Evolutionary conservation across 1,140 invertebrate genomes (phyloP).

Genomic region (Drosophila sulfurigaster): DNA sequence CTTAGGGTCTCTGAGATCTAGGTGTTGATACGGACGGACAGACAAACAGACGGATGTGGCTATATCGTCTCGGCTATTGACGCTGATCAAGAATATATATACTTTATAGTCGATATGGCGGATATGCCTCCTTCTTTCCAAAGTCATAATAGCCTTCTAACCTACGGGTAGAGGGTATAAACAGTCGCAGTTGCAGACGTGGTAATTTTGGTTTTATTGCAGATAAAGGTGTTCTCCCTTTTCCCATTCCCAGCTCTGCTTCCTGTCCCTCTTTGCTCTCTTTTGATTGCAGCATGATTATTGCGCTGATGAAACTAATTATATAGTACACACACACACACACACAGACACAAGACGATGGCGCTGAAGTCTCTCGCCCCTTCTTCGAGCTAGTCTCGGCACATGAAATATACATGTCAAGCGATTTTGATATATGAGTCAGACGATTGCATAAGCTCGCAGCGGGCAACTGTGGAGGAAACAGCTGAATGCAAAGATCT

Average conservation of each 20-base stretch:
- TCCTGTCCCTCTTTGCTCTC: constrained; percentile 1
- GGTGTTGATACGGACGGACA: too few species aligned
- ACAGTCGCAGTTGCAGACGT: constrained; percentile 17
- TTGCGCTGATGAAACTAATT: constrained; percentile 83
- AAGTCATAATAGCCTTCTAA: too few species aligned
- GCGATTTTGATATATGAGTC: constrained; percentile 68
- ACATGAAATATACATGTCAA: constrained; percentile 68
- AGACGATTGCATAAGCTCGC: constrained; percentile 72
- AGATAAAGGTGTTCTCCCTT: constrained; percentile 17
- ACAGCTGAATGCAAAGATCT: constrained; percentile 8
- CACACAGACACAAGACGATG: too few species aligned
- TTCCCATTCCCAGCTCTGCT: too few species aligned
- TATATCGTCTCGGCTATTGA: too few species aligned
- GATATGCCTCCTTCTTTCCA: too few species aligned
- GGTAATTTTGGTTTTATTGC: constrained; percentile 76
- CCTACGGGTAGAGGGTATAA: too few species aligned
- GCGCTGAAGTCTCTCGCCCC: background rate
- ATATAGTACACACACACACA: constrained; percentile 63
- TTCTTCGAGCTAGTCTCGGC: constrained; percentile 1
- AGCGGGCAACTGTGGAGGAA: constrained; percentile 48
- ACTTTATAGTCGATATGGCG: too few species aligned
- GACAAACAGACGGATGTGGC: too few species aligned
- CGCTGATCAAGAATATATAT: too few species aligned
- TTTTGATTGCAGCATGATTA: constrained; percentile 79
- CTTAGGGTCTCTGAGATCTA: too few species aligned